These are phyloP conservation scores for Acrocyrtus sp. DNA, from an alignment of 2,888 invertebrate genomes.

Conservation along the genomic window DNA sequence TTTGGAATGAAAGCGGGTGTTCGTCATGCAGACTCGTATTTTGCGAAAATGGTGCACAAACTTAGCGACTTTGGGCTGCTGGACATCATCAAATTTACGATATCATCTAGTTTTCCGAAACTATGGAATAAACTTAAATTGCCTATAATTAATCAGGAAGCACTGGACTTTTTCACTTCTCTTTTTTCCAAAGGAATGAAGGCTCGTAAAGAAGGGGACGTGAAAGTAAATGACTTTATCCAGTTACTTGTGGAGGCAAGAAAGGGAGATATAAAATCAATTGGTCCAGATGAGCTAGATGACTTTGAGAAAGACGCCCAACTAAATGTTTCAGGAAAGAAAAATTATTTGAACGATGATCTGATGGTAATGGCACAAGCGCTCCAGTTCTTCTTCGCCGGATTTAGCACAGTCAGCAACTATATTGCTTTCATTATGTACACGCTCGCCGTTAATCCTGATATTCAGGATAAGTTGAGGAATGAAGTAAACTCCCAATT, in stretches of 20 bases:
- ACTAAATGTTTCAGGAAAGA: not conserved
- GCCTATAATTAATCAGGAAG: not conserved
- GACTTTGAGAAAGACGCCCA: conserved; percentile 15
- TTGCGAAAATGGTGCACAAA: not conserved
- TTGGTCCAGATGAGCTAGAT: not conserved
- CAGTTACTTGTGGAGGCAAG: not conserved
- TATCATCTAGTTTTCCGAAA: not conserved
- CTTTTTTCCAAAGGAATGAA: not conserved
- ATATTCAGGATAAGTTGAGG: conserved; percentile 29
- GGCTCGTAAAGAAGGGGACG: not conserved
- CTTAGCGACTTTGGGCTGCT: not conserved
- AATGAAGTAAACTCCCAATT: not conserved
- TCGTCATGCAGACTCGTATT: not conserved
- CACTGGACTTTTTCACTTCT: not conserved
- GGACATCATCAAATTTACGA: not conserved
- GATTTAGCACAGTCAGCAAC: not conserved
- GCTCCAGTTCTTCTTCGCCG: conserved; percentile 11
- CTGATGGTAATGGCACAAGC: conserved; percentile 8
- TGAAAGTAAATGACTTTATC: not conserved
- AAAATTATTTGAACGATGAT: conserved; percentile 3
- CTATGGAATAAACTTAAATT: not conserved
- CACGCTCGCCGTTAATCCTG: conserved; percentile 24
- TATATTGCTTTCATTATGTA: conserved; percentile 13
- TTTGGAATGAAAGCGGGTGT: not conserved
- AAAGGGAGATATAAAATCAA: not conserved